Percentiles rank a stretch among this genome's conserved stretches.
Conservation (phyloP, 2,888 invertebrate species). For the Ptilodon capucinus region DNA sequence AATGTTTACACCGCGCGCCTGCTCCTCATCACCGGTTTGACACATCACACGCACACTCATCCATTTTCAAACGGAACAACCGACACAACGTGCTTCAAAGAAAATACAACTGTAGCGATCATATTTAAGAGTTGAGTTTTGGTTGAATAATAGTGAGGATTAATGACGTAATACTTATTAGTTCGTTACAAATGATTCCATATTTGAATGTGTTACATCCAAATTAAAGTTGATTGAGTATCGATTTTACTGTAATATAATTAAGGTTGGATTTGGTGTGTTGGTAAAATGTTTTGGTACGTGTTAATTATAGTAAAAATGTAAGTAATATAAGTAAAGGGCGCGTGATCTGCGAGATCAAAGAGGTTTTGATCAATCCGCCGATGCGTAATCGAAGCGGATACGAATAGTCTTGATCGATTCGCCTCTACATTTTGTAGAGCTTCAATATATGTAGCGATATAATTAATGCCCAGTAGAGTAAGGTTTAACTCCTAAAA, state of each 20-base stretch:
- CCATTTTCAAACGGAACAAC: conserved; percentile 16
- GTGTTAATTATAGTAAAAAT: conserved; percentile 53
- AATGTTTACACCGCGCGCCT: conserved; percentile 71
- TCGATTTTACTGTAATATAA: neutral
- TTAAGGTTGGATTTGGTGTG: conserved; percentile 21
- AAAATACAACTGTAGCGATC: conserved; percentile 15
- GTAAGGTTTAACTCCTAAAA: no score
- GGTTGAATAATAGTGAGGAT: neutral
- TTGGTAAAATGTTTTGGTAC: conserved; percentile 23
- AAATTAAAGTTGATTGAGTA: conserved; percentile 4
- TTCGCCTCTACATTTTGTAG: conserved; percentile 34
- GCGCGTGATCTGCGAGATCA: conserved; percentile 75
- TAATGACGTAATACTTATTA: conserved; percentile 15
- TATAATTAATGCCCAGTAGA: no score
- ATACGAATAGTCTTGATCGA: conserved; percentile 57
- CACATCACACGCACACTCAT: conserved; percentile 55
- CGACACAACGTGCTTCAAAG: neutral
- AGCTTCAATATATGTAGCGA: no score
- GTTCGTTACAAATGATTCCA: conserved; percentile 11
- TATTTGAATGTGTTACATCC: conserved; percentile 21
- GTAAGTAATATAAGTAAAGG: conserved; percentile 74
- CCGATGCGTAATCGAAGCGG: conserved; percentile 51
- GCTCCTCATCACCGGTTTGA: conserved; percentile 76
- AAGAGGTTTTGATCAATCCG: conserved; percentile 71
- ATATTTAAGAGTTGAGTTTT: conserved; percentile 10